A percentile compares a stretch with the other conserved stretches of the same genome.
phyloP scores from a whole-genome alignment of 2,888 invertebrate species.

The Habrosyne pyritoides region DNA sequence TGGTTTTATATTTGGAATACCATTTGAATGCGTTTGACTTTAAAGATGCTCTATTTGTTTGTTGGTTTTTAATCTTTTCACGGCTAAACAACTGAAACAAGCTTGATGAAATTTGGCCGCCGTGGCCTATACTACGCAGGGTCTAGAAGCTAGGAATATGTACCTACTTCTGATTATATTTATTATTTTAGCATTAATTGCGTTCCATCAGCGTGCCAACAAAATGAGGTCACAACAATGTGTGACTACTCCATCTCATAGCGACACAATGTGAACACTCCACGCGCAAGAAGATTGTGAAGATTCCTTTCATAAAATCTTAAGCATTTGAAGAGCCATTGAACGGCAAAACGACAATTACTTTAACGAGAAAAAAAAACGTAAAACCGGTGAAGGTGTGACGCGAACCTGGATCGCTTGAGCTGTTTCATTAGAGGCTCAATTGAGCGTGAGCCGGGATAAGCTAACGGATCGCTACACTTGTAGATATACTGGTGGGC shows the following conservation, averaged over 20 bases:
- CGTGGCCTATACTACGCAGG: too few relatives aligned
- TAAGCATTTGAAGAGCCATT: slow-evolving; percentile 22
- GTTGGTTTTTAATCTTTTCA: too few relatives aligned
- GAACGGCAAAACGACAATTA: slow-evolving; percentile 38
- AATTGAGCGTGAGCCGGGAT: slow-evolving; percentile 50
- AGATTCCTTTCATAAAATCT: slow-evolving; percentile 1
- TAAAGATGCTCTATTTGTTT: too few relatives aligned
- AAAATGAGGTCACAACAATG: too few relatives aligned
- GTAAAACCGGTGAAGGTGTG: slow-evolving; percentile 16
- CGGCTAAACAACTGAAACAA: too few relatives aligned
- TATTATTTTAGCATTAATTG: too few relatives aligned
- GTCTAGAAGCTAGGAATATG: too few relatives aligned
- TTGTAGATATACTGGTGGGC: neutral
- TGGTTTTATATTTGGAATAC: too few relatives aligned
- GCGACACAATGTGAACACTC: neutral
- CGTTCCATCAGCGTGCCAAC: too few relatives aligned
- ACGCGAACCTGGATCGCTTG: slow-evolving; percentile 17
- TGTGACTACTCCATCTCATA: neutral
- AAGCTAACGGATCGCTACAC: slow-evolving; percentile 26
- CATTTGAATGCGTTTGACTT: too few relatives aligned
- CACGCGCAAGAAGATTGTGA: neutral
- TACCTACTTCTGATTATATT: too few relatives aligned
- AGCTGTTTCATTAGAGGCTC: slow-evolving; percentile 48
- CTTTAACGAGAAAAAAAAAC: slow-evolving; percentile 26
- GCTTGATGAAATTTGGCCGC: too few relatives aligned